Percentiles rank a stretch among this genome's conserved stretches.
Conservation (phyloP, 2,113 vertebrate species). For the Trichomycterus rosablanca region DNA sequence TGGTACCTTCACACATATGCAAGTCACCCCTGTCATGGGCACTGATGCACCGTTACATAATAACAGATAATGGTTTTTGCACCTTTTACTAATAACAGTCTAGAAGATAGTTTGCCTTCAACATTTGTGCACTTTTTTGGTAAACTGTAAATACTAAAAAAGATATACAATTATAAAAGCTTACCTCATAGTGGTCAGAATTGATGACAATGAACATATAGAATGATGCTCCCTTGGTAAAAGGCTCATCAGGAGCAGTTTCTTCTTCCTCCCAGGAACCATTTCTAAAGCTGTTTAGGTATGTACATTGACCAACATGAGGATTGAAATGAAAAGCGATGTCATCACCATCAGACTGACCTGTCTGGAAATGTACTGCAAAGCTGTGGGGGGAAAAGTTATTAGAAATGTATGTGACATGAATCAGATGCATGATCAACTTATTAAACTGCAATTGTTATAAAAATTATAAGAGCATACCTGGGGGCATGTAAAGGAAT, state of each 20-base stretch:
- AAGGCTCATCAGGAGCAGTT: slow-evolving; percentile 1
- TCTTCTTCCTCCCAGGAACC: neutral
- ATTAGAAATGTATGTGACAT: too few relatives aligned
- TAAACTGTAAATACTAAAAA: too few relatives aligned
- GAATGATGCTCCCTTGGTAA: slow-evolving; percentile 15
- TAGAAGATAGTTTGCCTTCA: too few relatives aligned
- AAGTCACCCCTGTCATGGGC: too few relatives aligned
- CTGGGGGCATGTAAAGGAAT: neutral
- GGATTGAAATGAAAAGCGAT: slow-evolving; percentile 27
- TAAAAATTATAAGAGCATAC: neutral
- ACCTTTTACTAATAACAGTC: too few relatives aligned
- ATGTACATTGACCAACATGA: neutral
- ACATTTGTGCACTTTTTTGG: too few relatives aligned
- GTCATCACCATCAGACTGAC: neutral
- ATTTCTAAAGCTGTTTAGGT: slow-evolving; percentile 12
- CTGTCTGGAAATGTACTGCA: slow-evolving; percentile 3
- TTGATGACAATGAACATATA: slow-evolving; percentile 9
- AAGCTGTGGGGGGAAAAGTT: neutral
- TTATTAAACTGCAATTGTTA: too few relatives aligned
- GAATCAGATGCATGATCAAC: too few relatives aligned
- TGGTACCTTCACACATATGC: too few relatives aligned
- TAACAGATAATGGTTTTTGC: too few relatives aligned
- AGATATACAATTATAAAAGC: too few relatives aligned
- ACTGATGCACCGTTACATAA: too few relatives aligned
- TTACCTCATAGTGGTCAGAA: slow-evolving; percentile 22